These are phyloP conservation scores for Anisognathus igniventris DNA, from an alignment of 2,797 vertebrate species.

Conservation along the genomic window DNA sequence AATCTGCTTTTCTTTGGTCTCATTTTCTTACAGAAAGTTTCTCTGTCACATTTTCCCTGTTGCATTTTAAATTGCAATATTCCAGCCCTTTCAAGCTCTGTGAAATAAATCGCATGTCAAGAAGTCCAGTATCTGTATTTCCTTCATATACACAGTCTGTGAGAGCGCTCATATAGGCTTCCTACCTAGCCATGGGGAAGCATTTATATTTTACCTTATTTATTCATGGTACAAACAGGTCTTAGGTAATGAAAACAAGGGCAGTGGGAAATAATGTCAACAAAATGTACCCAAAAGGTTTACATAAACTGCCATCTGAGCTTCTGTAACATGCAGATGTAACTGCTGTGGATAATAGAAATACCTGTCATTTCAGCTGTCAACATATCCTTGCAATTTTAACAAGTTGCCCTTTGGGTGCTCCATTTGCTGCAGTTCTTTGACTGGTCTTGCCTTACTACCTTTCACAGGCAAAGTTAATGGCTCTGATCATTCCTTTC, in stretches of 20 bases:
- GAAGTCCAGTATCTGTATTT: background rate
- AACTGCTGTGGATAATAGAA: background rate
- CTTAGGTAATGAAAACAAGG: background rate
- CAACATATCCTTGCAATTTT: background rate
- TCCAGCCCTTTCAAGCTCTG: background rate
- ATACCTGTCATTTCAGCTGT: background rate
- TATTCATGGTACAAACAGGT: background rate
- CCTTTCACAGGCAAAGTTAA: conserved; percentile 2
- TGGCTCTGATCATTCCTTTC: conserved; percentile 19
- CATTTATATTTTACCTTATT: background rate
- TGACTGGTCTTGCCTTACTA: background rate
- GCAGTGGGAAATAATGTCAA: background rate
- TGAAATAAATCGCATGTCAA: background rate
- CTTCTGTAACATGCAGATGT: background rate
- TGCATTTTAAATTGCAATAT: background rate
- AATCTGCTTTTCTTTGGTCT: background rate
- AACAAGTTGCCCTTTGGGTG: background rate
- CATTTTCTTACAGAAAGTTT: background rate
- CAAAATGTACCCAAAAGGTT: background rate
- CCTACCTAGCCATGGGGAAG: background rate
- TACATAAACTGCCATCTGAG: background rate
- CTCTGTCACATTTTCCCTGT: background rate
- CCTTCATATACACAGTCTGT: background rate
- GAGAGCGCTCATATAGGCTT: background rate
- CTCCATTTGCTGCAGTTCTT: background rate